Conservation (phyloP, 1,140 invertebrate genomes). For the Tyrophagus putrescentiae region DNA sequence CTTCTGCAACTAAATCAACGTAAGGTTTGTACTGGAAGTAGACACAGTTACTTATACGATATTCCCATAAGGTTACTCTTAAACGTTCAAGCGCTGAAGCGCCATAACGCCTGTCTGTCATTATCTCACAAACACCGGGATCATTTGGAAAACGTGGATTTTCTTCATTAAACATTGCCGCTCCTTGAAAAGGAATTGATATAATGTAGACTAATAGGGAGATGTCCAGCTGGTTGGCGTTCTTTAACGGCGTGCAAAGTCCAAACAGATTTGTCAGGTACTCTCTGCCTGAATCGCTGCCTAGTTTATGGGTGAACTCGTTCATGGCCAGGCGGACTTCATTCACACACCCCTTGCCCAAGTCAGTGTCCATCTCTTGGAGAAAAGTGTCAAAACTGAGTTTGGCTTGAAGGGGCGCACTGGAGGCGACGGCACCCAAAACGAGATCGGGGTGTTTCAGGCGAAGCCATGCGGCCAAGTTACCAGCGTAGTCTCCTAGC, state of each 20-base stretch:
- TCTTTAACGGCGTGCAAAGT: conserved; percentile 60
- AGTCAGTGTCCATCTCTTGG: conserved; percentile 30
- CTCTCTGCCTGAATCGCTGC: conserved; percentile 43
- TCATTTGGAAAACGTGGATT: no score
- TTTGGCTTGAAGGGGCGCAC: conserved; percentile 33
- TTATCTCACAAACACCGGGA: no score
- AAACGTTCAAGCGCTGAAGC: no score
- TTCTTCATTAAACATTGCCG: conserved; percentile 89
- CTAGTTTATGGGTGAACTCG: conserved; percentile 47
- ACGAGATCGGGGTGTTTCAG: conserved; percentile 40
- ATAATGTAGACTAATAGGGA: conserved; percentile 60
- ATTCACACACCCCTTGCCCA: conserved; percentile 30
- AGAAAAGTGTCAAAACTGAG: conserved; percentile 35
- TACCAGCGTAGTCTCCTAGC: conserved; percentile 39
- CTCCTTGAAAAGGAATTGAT: conserved; percentile 55
- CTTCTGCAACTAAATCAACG: conserved; percentile 10
- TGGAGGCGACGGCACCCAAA: conserved; percentile 28
- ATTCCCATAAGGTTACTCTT: no score
- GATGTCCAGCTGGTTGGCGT: conserved; percentile 49
- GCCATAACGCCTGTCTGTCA: no score
- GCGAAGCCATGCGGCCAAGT: conserved; percentile 39
- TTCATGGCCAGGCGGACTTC: conserved; percentile 45
- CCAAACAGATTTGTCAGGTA: conserved; percentile 51
- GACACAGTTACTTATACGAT: no score
- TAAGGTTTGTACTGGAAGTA: conserved; percentile 11